A percentile compares a stretch with the other conserved stretches of the same genome.
phyloP scores from a whole-genome alignment of 2,888 invertebrate species.

The Drosophila prolongata region DNA sequence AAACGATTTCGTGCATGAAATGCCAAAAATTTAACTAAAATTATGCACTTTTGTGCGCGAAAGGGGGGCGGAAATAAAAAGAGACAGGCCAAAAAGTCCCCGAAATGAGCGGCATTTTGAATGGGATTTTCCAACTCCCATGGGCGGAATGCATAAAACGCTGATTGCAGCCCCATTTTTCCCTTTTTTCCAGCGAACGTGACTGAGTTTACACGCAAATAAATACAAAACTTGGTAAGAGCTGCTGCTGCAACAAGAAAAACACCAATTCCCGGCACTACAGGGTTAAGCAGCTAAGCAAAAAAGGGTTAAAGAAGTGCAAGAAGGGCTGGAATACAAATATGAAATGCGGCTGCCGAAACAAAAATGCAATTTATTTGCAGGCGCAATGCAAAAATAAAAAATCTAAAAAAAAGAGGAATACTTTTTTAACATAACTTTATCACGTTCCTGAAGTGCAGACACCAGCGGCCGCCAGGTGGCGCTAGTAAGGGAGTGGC shows the following conservation, averaged over 20 bases:
- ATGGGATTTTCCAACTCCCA: conserved; percentile 12
- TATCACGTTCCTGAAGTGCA: conserved; percentile 27
- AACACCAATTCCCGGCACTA: conserved; percentile 9
- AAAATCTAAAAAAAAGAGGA: neutral
- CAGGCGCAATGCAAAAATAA: neutral
- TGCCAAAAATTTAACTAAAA: conserved; percentile 67
- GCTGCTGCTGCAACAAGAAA: conserved; percentile 16
- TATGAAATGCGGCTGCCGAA: conserved; percentile 44
- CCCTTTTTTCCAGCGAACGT: conserved; percentile 30
- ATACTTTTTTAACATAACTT: conserved; percentile 14
- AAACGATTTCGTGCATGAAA: conserved; percentile 75
- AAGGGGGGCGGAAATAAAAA: conserved; percentile 1
- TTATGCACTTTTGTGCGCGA: conserved; percentile 63
- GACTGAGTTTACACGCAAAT: conserved; percentile 50
- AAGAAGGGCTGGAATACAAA: conserved; percentile 22
- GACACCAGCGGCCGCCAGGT: conserved; percentile 36
- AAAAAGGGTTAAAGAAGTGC: conserved; percentile 18
- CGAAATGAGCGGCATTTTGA: conserved; percentile 29
- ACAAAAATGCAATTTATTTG: conserved; percentile 53
- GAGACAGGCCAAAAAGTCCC: conserved; percentile 6
- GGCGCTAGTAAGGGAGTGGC: conserved; percentile 27
- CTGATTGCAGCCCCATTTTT: conserved; percentile 41
- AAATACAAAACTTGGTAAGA: conserved; percentile 37
- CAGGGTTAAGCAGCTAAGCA: conserved; percentile 43
- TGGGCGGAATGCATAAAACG: conserved; percentile 38